Evolutionary conservation across 2,888 invertebrate genomes (phyloP).

Genomic region (Aethes cnicana): DNA sequence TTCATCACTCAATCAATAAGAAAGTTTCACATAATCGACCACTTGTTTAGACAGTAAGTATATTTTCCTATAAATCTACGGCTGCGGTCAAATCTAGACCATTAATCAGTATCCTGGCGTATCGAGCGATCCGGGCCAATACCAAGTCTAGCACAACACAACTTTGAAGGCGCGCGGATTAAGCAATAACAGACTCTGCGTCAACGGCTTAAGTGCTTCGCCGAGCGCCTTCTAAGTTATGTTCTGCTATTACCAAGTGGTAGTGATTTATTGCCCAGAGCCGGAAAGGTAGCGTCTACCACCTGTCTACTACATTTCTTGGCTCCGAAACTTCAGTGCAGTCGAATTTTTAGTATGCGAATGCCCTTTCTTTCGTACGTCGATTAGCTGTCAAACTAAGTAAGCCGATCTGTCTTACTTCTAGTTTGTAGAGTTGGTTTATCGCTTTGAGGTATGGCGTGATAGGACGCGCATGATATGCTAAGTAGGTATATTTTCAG

Average conservation of each 20-base stretch:
- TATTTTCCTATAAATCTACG: slow-evolving; percentile 28
- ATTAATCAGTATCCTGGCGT: slow-evolving; percentile 60
- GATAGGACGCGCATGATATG: slow-evolving; percentile 1
- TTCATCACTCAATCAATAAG: too few relatives aligned
- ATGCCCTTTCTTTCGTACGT: slow-evolving; percentile 3
- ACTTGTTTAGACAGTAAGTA: slow-evolving; percentile 12
- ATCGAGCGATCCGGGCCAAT: slow-evolving; percentile 57
- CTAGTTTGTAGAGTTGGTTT: slow-evolving; percentile 4
- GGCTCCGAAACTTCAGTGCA: slow-evolving; percentile 30
- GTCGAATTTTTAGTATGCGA: slow-evolving; percentile 21
- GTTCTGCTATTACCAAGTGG: too few relatives aligned
- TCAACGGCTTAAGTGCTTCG: too few relatives aligned
- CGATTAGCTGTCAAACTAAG: slow-evolving; percentile 25
- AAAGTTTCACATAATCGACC: slow-evolving; percentile 18
- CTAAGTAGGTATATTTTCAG: too few relatives aligned
- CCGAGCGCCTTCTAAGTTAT: too few relatives aligned
- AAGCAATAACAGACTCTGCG: too few relatives aligned
- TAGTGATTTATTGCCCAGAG: slow-evolving; percentile 67
- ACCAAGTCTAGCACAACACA: slow-evolving; percentile 61
- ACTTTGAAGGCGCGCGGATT: too few relatives aligned
- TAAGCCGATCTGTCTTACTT: slow-evolving; percentile 6
- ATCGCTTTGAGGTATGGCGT: background rate
- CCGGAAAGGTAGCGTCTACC: slow-evolving; percentile 60
- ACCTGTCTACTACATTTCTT: slow-evolving; percentile 55
- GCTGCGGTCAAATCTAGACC: slow-evolving; percentile 60